Conservation (phyloP, 1,140 invertebrate species). For the Mesaphorura yosii region DNA sequence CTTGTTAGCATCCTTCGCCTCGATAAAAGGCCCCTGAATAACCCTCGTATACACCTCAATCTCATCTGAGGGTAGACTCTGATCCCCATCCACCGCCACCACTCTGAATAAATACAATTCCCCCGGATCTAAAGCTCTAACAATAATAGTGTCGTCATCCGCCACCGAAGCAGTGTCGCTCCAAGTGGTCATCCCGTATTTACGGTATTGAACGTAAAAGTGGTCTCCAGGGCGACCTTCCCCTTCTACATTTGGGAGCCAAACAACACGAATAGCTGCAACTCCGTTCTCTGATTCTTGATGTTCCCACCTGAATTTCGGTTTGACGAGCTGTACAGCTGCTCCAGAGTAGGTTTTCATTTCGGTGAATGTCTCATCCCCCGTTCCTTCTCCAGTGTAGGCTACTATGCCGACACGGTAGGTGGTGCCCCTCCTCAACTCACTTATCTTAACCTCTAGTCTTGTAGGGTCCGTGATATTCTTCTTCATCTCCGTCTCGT, state of each 20-base stretch:
- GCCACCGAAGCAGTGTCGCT: too few relatives aligned
- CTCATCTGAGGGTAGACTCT: slow-evolving; percentile 53
- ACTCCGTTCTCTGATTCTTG: slow-evolving; percentile 55
- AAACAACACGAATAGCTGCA: slow-evolving; percentile 61
- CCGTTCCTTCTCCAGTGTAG: slow-evolving; percentile 66
- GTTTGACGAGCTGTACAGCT: slow-evolving; percentile 55
- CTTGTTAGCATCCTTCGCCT: slow-evolving; percentile 59
- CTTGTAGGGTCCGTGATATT: slow-evolving; percentile 61
- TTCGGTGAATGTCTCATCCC: slow-evolving; percentile 77
- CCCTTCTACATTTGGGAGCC: slow-evolving; percentile 59
- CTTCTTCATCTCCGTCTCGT: too few relatives aligned
- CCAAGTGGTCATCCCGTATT: too few relatives aligned
- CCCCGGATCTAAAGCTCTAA: slow-evolving; percentile 69
- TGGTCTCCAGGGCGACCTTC: slow-evolving; percentile 59
- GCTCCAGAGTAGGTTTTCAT: slow-evolving; percentile 49
- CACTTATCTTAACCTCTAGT: slow-evolving; percentile 70
- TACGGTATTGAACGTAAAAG: slow-evolving; percentile 56
- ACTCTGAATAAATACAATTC: slow-evolving; percentile 77
- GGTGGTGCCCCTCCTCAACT: slow-evolving; percentile 68
- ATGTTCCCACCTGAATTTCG: slow-evolving; percentile 58
- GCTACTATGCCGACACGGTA: slow-evolving; percentile 76
- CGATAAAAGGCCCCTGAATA: slow-evolving; percentile 54
- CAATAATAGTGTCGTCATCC: slow-evolving; percentile 56
- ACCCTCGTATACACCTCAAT: slow-evolving; percentile 74
- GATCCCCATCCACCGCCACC: slow-evolving; percentile 81